phyloP scores from a whole-genome alignment of 2,113 vertebrate species.

The Gallinago media region DNA sequence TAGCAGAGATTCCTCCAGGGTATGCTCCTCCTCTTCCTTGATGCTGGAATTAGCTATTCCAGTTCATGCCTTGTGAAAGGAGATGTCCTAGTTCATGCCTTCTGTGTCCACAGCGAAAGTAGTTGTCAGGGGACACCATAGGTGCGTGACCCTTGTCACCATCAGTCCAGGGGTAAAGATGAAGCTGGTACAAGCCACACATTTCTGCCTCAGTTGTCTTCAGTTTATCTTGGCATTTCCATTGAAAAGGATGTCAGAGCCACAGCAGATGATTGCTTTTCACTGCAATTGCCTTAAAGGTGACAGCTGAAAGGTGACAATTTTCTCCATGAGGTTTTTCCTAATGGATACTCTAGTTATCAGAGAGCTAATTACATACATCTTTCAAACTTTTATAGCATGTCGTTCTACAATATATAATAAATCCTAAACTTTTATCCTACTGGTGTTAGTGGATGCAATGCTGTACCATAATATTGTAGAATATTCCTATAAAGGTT shows the following conservation, averaged over 20 bases:
- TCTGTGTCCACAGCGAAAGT: not conserved
- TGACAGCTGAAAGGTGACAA: not conserved
- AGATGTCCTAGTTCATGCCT: not conserved
- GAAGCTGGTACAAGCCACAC: not conserved
- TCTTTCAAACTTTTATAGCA: not conserved
- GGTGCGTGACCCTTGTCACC: not conserved
- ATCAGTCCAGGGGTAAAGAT: not conserved
- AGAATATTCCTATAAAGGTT: not conserved
- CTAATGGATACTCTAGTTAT: not conserved
- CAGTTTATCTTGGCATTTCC: not conserved
- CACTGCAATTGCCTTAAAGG: not conserved
- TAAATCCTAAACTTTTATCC: not conserved
- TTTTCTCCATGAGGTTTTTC: not conserved
- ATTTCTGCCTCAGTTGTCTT: not conserved
- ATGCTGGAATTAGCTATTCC: not conserved
- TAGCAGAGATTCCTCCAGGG: slow-evolving; percentile 1
- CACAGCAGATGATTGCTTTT: not conserved
- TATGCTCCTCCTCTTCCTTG: not conserved
- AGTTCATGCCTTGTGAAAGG: not conserved
- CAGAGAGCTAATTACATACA: not conserved
- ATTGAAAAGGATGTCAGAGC: not conserved
- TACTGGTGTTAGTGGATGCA: not conserved
- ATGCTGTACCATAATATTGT: not conserved
- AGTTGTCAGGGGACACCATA: not conserved
- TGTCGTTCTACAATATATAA: not conserved